These are phyloP conservation scores for Nipponia nippon DNA, from an alignment of 2,113 vertebrate species.

Conservation along the genomic window DNA sequence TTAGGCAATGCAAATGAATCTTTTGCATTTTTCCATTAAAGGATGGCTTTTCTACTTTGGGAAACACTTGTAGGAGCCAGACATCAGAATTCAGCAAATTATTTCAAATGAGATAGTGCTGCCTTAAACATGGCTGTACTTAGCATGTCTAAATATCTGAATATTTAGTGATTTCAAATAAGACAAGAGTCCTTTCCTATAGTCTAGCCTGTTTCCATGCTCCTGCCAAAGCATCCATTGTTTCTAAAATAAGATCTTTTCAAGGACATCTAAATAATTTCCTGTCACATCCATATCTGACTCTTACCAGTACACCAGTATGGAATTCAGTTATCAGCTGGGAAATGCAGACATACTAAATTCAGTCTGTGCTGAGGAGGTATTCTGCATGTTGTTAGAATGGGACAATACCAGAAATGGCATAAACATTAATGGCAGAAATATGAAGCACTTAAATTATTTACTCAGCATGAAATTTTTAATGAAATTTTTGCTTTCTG, in stretches of 20 bases:
- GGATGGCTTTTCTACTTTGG: neutral
- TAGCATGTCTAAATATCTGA: neutral
- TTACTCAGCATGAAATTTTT: neutral
- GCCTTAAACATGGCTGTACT: neutral
- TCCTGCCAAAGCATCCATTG: neutral
- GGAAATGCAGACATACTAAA: slow-evolving; percentile 40
- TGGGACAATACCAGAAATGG: neutral
- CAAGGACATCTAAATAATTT: slow-evolving; percentile 56
- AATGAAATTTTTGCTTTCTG: neutral
- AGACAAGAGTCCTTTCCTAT: neutral
- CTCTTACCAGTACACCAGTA: slow-evolving; percentile 48
- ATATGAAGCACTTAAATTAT: neutral
- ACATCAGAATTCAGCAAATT: neutral
- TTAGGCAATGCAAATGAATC: neutral
- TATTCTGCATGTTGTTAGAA: neutral
- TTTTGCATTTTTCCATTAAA: neutral
- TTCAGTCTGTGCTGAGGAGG: neutral
- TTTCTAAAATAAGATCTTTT: slow-evolving; percentile 60
- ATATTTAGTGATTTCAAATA: neutral
- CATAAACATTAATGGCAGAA: neutral
- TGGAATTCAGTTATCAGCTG: slow-evolving; percentile 64
- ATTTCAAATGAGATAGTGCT: neutral
- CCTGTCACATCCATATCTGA: slow-evolving; percentile 57
- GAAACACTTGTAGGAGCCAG: neutral
- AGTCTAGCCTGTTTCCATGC: neutral